These are phyloP conservation scores for Pelobates fuscus DNA, from an alignment of 2,113 vertebrate genomes.

Conservation along the genomic window DNA sequence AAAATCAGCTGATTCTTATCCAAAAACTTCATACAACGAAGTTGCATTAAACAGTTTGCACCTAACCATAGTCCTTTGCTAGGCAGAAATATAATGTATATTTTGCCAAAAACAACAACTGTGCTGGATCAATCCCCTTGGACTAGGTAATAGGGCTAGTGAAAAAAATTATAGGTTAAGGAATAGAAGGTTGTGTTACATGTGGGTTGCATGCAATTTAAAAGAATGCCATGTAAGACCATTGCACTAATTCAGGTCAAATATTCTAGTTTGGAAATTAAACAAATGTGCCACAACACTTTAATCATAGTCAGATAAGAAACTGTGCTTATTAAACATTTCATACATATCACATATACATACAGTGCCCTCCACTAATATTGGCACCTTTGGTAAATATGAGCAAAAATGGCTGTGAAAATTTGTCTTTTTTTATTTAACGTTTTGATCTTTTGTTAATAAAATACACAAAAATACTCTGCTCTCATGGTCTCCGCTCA, in stretches of 20 bases:
- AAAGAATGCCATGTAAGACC: conserved; percentile 64
- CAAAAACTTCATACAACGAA: conserved; percentile 58
- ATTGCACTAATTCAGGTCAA: conserved; percentile 56
- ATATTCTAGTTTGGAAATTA: too few relatives aligned
- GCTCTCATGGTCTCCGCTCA: too few relatives aligned
- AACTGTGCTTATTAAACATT: too few relatives aligned
- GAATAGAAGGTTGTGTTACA: conserved; percentile 64
- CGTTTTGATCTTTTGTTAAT: too few relatives aligned
- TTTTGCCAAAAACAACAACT: conserved; percentile 68
- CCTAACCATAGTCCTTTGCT: conserved; percentile 57
- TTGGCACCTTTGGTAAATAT: too few relatives aligned
- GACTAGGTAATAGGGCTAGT: conserved; percentile 59
- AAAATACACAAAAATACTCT: too few relatives aligned
- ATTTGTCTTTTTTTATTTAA: too few relatives aligned
- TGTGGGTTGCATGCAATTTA: conserved; percentile 64
- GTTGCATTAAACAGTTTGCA: conserved; percentile 62
- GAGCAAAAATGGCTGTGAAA: too few relatives aligned
- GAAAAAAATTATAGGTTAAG: conserved; percentile 55
- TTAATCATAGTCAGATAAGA: conserved; percentile 62
- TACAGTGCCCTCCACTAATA: too few relatives aligned
- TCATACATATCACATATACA: too few relatives aligned
- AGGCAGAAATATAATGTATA: conserved; percentile 52
- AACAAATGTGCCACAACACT: too few relatives aligned
- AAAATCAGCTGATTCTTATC: conserved; percentile 61
- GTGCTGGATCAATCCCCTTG: conserved; percentile 57